Evolutionary conservation across 2,797 vertebrate genomes (phyloP), one percentile per base, ranked within the genome.

Genomic region (Bovichtus variegatus): DNA sequence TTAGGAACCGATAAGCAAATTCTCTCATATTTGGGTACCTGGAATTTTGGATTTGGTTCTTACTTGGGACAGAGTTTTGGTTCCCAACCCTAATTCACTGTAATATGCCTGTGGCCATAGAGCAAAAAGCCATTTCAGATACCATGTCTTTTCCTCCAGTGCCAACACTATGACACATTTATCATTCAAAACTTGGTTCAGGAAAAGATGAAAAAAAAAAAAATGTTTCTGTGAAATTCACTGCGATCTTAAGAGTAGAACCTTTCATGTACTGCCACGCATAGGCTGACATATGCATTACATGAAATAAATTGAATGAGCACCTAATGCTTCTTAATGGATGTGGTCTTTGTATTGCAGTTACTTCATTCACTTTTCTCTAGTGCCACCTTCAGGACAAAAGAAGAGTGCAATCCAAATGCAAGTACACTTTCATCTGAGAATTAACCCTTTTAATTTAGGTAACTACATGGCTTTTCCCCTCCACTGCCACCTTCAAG

Each of bases 321-420:
- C 15, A 19, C 1, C 44, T 41, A 11, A 19, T 59, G 0, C 7
- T 62, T 74, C 53, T 13, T 31, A 6, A 43, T 18, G 19, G 27
- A 66, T 50, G 34, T 38, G 55, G 19, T 41, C 44, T 63, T 5
- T 51, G 41, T 10, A 12, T 7, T 46, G 4, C 5, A 16, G 13
- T 53, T 34, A 43, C n/a, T 9, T 41, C 44, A 10, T 76, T 31
- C 58, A 27, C 21, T 58, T 54, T 64, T 49, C 74, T 71, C 73
- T 82, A 67, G 61, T 69, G 76, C 82, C 90, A 83, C 72, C 82
- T 69, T 76, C 61, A 84, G 90, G 86, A 36, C 62, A 83, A 82
- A 85, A 40, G 7, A 19, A 47, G 7, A n/a, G 19, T 62, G 34
- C 25, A 63, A 43, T 13, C 36, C 2, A 67, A 43, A 62, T 63